Percentiles rank a stretch among this genome's conserved stretches.
Evolutionary conservation across 2,797 vertebrate species (phyloP).

Genomic region (Orestias chungarensis): DNA sequence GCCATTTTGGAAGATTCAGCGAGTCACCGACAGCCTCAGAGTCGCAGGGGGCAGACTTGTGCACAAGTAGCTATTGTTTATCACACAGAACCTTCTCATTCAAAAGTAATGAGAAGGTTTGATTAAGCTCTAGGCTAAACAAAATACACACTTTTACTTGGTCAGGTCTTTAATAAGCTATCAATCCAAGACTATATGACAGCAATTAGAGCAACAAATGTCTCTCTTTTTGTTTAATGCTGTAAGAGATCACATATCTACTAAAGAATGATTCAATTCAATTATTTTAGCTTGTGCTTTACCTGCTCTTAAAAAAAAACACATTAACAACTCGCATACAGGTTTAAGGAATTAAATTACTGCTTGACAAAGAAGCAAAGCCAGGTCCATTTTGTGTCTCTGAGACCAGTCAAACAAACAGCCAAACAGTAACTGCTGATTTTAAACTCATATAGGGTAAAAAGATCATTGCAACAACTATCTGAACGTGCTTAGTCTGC

Average conservation of each 20-base stretch:
- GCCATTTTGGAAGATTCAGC: too few relatives aligned
- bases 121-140: not conserved
- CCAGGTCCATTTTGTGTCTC: slow-evolving; percentile 20
- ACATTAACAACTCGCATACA: not conserved
- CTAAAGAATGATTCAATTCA: not conserved
- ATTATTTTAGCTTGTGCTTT: not conserved
- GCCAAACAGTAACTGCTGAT: slow-evolving; percentile 17
- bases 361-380: not conserved
- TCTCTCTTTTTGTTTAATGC: too few relatives aligned
- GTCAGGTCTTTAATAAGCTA: not conserved
- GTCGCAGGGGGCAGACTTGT: too few relatives aligned
- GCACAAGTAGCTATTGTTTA: not conserved
- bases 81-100: not conserved
- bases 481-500: too few relatives aligned
- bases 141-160: not conserved
- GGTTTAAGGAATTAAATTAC: not conserved
- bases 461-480: too few relatives aligned
- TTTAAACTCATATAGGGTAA: not conserved
- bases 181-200: not conserved
- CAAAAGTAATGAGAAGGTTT: not conserved
- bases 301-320: not conserved
- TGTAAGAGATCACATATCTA: not conserved
- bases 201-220: not conserved
- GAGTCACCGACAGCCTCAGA: too few relatives aligned
- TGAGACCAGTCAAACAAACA: slow-evolving; percentile 38